Base-by-base conservation (phyloP, 2,888 invertebrate species). In the Congeria kusceri region DNA sequence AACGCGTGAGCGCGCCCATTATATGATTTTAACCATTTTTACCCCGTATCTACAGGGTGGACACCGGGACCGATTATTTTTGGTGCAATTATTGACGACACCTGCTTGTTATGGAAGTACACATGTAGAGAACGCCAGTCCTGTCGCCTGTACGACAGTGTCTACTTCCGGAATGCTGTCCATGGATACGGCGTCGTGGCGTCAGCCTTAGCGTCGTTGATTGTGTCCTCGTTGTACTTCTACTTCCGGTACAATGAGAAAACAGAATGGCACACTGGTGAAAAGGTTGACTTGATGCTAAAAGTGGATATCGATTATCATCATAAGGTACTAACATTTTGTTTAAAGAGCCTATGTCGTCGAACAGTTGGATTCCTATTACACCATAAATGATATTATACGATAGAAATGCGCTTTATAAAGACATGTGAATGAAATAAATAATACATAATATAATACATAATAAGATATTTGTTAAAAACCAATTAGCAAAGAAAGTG, bases 21-120 rank as follows among this genome's bases (percentile, higher is more conserved):
- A n/a, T n/a, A n/a, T n/a, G n/a, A n/a, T n/a, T n/a, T n/a, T n/a
- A n/a, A n/a, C n/a, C n/a, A n/a, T n/a, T n/a, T n/a, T n/a, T n/a
- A n/a, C n/a, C n/a, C n/a, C n/a, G n/a, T 39, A 39, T 39, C 39
- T 1, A 15, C 20, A 83, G 83, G 79, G 4, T 83, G 79, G 83
- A 83, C 80, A 79, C 83, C 83, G 13, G 79, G 74, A 11, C 83
- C 83, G 0, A 79, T 83, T 20, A 80, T 83, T 66, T 77, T 77
- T 13, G 83, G 83, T 0, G 25, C 47, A 7, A 39, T 83, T 0
- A 80, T 83, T 29, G 83, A 83, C 27, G 65, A 71, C 15, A 75
- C 79, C 11, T 83, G 83, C 25, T 44, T 44, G 9, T 47, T 83
- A 5, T 83, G 83, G 83, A 70, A 77, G 62, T 83, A 77, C 47